These are phyloP conservation scores for Ambastaia sidthimunki DNA, from an alignment of 2,797 vertebrate genomes.

Conservation along the genomic window DNA sequence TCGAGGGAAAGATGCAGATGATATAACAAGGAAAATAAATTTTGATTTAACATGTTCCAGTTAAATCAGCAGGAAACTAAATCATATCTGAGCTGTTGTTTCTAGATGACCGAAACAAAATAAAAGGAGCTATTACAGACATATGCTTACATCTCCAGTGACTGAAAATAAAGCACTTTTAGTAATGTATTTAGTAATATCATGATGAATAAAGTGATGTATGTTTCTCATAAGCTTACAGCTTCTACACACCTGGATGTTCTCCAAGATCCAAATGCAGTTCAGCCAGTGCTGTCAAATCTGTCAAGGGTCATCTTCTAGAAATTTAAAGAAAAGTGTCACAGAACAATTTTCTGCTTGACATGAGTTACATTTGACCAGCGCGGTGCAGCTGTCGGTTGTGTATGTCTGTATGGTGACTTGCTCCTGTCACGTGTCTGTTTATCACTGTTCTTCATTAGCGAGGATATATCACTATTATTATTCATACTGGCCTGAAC, in stretches of 20 bases:
- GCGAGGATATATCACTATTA: too few relatives aligned
- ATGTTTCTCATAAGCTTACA: background rate
- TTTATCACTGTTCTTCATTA: too few relatives aligned
- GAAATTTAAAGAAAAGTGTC: background rate
- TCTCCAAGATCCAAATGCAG: background rate
- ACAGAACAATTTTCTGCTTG: background rate
- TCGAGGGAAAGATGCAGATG: slow-evolving; percentile 65
- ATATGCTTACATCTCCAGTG: slow-evolving; percentile 52
- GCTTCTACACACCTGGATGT: background rate
- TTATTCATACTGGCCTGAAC: too few relatives aligned
- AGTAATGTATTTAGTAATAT: background rate
- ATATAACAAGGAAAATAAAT: slow-evolving; percentile 73
- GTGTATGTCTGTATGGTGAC: too few relatives aligned
- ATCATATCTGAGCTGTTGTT: slow-evolving; percentile 72
- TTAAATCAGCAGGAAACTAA: slow-evolving; percentile 68
- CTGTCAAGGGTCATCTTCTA: background rate
- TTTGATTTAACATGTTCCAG: slow-evolving; percentile 78
- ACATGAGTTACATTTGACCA: background rate
- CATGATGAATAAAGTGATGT: slow-evolving; percentile 63
- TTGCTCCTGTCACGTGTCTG: too few relatives aligned
- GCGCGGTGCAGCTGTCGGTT: background rate
- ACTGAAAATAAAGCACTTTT: background rate
- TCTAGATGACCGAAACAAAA: slow-evolving; percentile 74
- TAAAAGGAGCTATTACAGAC: slow-evolving; percentile 71
- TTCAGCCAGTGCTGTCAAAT: background rate